A percentile compares a stretch with the other conserved stretches of the same genome.
These are phyloP conservation scores for Dermochelys coriacea DNA, from an alignment of 2,797 vertebrate genomes.

Conservation along the genomic window DNA sequence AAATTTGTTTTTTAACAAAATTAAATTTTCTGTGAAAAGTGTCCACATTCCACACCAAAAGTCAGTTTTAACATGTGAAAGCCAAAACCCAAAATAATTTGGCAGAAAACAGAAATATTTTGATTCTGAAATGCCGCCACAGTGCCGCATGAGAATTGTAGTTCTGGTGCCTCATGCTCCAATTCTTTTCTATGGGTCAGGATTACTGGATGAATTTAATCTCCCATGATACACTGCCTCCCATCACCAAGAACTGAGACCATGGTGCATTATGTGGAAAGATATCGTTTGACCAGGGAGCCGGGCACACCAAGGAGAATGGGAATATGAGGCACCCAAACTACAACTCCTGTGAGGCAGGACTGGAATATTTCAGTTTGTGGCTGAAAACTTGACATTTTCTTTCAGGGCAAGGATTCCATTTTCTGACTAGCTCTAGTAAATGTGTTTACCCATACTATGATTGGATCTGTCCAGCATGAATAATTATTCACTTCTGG, in stretches of 20 bases:
- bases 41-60: not conserved
- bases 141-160: not conserved
- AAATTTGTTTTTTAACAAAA: conserved; percentile 1
- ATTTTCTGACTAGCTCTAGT: not conserved
- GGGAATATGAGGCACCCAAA: not conserved
- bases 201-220: not conserved
- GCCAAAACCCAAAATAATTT: not conserved
- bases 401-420: not conserved
- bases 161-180: not conserved
- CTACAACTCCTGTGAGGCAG: not conserved
- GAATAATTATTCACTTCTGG: not conserved
- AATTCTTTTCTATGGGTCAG: not conserved
- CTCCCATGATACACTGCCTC: not conserved
- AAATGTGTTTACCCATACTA: not conserved
- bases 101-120: not conserved
- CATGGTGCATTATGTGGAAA: not conserved
- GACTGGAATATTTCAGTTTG: not conserved
- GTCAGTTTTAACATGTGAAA: not conserved
- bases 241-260: not conserved
- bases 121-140: not conserved
- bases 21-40: not conserved
- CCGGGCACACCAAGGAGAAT: not conserved
- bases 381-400: not conserved
- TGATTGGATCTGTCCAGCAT: not conserved
- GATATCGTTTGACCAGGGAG: not conserved